These are phyloP conservation scores for Doris montereyensis DNA, from an alignment of 2,888 invertebrate species.

Conservation along the genomic window DNA sequence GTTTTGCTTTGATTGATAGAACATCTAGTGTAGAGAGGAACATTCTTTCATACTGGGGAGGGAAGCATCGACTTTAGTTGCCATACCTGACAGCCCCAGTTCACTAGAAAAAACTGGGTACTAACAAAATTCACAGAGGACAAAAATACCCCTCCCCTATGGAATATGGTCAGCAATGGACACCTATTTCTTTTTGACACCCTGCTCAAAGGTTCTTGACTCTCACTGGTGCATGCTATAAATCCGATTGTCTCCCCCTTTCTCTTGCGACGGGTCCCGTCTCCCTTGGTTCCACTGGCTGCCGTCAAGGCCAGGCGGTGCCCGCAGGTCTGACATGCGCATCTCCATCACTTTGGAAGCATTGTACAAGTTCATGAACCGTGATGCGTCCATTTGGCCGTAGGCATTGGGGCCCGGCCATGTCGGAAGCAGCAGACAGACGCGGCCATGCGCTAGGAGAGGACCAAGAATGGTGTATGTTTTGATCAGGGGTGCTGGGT, in stretches of 20 bases:
- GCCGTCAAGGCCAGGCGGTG: constrained; percentile 4
- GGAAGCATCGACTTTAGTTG: too few species aligned
- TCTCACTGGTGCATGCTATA: constrained; percentile 41
- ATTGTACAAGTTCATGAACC: constrained; percentile 46
- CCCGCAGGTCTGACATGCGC: constrained; percentile 43
- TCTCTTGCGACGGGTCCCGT: constrained; percentile 36
- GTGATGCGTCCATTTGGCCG: constrained; percentile 41
- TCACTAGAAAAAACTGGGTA: too few species aligned
- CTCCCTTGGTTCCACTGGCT: constrained; percentile 30
- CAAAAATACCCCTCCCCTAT: too few species aligned
- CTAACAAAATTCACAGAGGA: too few species aligned
- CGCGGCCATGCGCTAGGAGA: constrained; percentile 42
- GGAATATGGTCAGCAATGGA: too few species aligned
- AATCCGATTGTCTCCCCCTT: constrained; percentile 39
- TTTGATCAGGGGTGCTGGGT: constrained; percentile 40
- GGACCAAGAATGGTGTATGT: constrained; percentile 44
- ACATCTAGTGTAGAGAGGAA: too few species aligned
- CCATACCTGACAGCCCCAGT: too few species aligned
- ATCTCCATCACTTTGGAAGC: constrained; percentile 48
- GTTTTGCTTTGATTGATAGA: too few species aligned
- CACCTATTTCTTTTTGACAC: too few species aligned
- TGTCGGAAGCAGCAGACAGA: constrained; percentile 27
- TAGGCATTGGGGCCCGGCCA: constrained; percentile 32
- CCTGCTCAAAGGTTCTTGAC: too few species aligned
- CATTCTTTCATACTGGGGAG: too few species aligned